Percentiles rank a stretch among this genome's conserved stretches.
Conservation (phyloP, 1,140 invertebrate species). For the Maniola jurtina region DNA sequence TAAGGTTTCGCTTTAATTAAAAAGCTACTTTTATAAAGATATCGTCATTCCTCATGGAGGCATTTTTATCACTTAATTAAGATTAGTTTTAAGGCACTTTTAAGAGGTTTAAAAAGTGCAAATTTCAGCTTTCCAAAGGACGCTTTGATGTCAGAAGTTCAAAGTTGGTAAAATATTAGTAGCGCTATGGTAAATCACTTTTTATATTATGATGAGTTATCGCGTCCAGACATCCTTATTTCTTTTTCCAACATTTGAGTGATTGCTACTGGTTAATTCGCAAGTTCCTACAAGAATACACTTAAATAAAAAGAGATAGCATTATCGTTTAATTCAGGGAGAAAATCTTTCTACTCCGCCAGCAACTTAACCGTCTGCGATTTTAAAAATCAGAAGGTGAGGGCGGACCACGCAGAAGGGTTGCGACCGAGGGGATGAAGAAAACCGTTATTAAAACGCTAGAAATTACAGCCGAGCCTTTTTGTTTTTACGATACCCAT, state of each 20-base stretch:
- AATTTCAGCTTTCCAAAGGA: no score
- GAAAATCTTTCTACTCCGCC: conserved; percentile 42
- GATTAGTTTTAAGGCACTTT: no score
- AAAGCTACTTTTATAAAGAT: no score
- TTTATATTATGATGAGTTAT: no score
- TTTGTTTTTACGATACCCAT: conserved; percentile 22
- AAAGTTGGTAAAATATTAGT: no score
- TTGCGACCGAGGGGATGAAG: conserved; percentile 54
- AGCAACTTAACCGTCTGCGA: conserved; percentile 64
- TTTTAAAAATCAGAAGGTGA: conserved; percentile 68
- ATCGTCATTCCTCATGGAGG: no score
- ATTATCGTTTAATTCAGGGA: conserved; percentile 30
- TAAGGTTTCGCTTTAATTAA: no score
- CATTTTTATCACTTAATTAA: no score
- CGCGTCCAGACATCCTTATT: no score
- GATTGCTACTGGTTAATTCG: not conserved
- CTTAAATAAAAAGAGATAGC: conserved; percentile 22
- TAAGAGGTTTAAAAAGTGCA: no score
- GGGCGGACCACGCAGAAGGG: conserved; percentile 43
- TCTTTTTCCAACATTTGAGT: not conserved
- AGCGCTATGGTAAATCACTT: no score
- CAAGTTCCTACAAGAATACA: conserved; percentile 3
- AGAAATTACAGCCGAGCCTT: conserved; percentile 48
- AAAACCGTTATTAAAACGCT: conserved; percentile 70
- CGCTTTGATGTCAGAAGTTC: no score